phyloP scores from a whole-genome alignment of 2,888 invertebrate species.

The Thera britannica region DNA sequence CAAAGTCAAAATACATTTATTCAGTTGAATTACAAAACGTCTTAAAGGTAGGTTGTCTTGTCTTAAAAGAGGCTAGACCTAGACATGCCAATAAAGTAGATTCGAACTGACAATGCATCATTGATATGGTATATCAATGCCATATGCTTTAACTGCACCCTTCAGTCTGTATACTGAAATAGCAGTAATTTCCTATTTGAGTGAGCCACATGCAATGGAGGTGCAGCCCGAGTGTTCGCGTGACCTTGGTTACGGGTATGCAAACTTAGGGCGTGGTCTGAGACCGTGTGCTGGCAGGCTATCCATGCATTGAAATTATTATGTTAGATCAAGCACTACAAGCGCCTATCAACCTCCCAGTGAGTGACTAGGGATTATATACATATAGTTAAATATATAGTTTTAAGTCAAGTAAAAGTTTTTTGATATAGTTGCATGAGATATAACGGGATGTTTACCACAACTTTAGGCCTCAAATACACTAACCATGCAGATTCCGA shows the following conservation, averaged over 20 bases:
- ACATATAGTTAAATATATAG: too few species aligned
- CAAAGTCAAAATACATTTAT: too few species aligned
- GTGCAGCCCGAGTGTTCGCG: conserved; percentile 64
- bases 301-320: background rate
- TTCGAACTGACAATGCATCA: background rate
- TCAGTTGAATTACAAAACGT: too few species aligned
- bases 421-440: too few species aligned
- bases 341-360: too few species aligned
- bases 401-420: too few species aligned
- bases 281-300: conserved; percentile 52
- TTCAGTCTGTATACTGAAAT: conserved; percentile 52
- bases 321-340: too few species aligned
- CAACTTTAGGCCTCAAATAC: too few species aligned
- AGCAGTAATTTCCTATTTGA: conserved; percentile 66
- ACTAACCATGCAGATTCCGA: too few species aligned
- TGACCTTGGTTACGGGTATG: conserved; percentile 73
- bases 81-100: background rate
- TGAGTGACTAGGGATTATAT: too few species aligned
- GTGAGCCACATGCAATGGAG: conserved; percentile 66
- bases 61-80: background rate
- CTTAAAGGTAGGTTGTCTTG: too few species aligned
- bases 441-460: too few species aligned
- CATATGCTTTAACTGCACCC: conserved; percentile 23
- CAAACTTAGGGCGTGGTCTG: conserved; percentile 63
- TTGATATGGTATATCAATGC: conserved; percentile 10